phyloP scores from a whole-genome alignment of 2,113 vertebrate genomes.

The Tragulus kanchil region DNA sequence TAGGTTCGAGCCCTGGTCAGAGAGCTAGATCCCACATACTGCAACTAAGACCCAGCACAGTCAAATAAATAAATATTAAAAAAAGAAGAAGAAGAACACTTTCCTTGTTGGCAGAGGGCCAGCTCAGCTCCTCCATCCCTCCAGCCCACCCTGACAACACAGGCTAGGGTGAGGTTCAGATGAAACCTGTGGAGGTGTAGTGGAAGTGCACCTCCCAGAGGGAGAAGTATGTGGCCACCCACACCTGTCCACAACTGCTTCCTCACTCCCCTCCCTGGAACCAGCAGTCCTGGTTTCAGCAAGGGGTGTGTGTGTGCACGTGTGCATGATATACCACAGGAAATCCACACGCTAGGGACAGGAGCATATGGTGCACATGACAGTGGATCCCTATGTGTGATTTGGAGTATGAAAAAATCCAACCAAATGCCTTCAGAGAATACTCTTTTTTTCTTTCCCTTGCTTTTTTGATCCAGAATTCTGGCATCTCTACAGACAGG shows the following conservation, averaged over 20 bases:
- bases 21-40: too few species aligned
- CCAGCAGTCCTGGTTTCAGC: slow-evolving; percentile 45
- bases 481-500: slow-evolving; percentile 27
- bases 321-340: background rate
- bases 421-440: background rate
- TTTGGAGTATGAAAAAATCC: background rate
- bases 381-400: background rate
- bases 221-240: slow-evolving; percentile 62
- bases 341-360: background rate
- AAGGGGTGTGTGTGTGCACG: background rate
- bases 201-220: slow-evolving; percentile 65
- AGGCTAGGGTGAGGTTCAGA: slow-evolving; percentile 69
- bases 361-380: background rate
- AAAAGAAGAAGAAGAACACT: background rate
- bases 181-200: slow-evolving; percentile 78
- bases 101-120: background rate
- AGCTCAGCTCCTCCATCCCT: background rate
- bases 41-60: too few species aligned
- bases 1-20: too few species aligned
- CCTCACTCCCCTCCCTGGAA: slow-evolving; percentile 52
- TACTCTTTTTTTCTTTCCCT: background rate
- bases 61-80: too few species aligned
- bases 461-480: background rate
- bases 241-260: slow-evolving; percentile 2
- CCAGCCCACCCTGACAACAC: slow-evolving; percentile 4